Evolutionary conservation across 2,888 invertebrate species (phyloP), one percentile per base, ranked within the genome.

Genomic region (Orthosia cruda): DNA sequence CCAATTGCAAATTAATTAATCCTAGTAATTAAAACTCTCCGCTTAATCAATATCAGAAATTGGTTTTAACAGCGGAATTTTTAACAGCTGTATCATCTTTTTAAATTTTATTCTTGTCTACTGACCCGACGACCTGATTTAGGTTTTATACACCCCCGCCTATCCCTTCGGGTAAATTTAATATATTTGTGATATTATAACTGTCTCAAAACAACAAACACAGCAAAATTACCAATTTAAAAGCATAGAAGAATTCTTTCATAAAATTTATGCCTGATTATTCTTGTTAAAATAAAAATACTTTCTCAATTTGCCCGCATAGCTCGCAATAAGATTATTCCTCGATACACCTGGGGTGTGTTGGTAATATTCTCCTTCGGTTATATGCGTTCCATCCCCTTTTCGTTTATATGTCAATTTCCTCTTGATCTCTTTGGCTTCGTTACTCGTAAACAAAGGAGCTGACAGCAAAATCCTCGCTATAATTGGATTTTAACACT

Each of bases 11-110:
- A 71, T 67, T 26, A 78, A 71, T 67, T 79, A 83, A 79, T 68
- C 54, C 26, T 18, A 59, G 47, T 64, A 67, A 80, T 80, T 79
- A 83, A 83, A 83, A 55, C n/a, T 70, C 23, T 67, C 20, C 12
- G 32, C 26, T 49, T 63, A 47, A 40, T 71, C 13, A 58, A 63
- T 59, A 83, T 63, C 32, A 15, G 12, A 62, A 65, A 20, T 16
- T 47, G 5, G n/a, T 58, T 68, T 70, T 57, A 67, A 55, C 16
- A 15, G 15, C 13, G 20, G 15, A 16, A 54, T 54, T 15, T 23
- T 45, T 74, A n/a, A n/a, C 45, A 16, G 3, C 3, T 64, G 26
- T 63, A 73, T 70, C 45, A 61, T 73, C 62, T 71, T 76, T 72
- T 32, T 32, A 5, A 58, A 80, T 72, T 69, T 68, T 65, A 59